phyloP scores from a whole-genome alignment of 2,113 vertebrate genomes.

The Hiodon tergisus region DNA sequence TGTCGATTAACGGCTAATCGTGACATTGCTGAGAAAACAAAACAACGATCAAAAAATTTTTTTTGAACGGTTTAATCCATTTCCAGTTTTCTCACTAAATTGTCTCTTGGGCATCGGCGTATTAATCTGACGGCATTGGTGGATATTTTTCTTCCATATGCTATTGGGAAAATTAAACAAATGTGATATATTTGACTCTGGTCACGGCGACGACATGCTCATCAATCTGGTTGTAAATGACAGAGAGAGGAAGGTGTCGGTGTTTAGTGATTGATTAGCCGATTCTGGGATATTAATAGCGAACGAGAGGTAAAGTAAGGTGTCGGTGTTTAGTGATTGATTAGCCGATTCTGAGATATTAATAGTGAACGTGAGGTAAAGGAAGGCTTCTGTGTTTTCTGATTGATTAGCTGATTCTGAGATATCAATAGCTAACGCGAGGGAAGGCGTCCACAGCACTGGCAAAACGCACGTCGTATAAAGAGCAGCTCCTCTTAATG shows the following conservation, averaged over 20 bases:
- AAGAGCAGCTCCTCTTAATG: neutral
- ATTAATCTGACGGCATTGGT: neutral
- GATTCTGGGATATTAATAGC: constrained; percentile 32
- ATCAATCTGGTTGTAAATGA: constrained; percentile 24
- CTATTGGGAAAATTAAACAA: constrained; percentile 7
- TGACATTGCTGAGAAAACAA: neutral
- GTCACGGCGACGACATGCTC: constrained; percentile 24
- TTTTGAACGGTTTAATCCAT: neutral
- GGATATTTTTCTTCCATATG: neutral
- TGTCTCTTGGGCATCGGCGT: neutral
- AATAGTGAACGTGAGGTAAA: constrained; percentile 31
- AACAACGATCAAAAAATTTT: neutral
- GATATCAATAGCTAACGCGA: constrained; percentile 36
- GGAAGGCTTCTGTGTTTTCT: constrained; percentile 19
- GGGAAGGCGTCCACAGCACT: constrained; percentile 4
- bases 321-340: constrained; percentile 32
- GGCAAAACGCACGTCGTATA: neutral
- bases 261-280: constrained; percentile 34
- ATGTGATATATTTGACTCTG: neutral
- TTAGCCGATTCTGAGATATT: constrained; percentile 31
- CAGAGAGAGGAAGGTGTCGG: constrained; percentile 6
- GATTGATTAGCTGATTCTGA: constrained; percentile 34
- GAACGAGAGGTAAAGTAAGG: constrained; percentile 25
- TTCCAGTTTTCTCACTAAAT: neutral
- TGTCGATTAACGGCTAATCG: too few relatives aligned